Evolutionary conservation across 2,113 vertebrate species (phyloP), one percentile per base, ranked within the genome.

Genomic region (Okapia johnstoni): DNA sequence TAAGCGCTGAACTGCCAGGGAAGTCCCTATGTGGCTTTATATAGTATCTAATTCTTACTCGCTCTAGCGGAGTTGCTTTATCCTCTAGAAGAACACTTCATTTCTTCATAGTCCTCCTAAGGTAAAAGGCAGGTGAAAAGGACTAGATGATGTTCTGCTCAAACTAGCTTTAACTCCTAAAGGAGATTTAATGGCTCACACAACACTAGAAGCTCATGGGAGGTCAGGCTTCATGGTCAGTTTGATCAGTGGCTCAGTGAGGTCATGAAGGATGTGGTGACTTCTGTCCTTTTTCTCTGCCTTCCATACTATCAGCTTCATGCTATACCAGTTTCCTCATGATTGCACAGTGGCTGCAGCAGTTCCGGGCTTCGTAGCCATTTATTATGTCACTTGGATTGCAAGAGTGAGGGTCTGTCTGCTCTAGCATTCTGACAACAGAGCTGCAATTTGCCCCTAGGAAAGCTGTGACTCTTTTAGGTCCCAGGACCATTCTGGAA

Each of bases 351-450:
- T 55, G n/a, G 13, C 76, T 93, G 25, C 21, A 30, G 26, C 7
- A 43, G 14, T 23, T 48, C n/a, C 30, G 33, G 43, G 7, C 13
- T 85, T 52, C 43, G 11, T 13, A 85, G 5, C 19, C 19, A 25
- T 12, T 16, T 15, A 30, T 6, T 16, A 33, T 0, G 46, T 1
- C 7, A 4, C 19, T 57, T 66, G 46, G n/a, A 48, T 3, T 36
- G 2, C 48, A 16, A 83, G 16, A 76, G 14, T 46, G 21, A 76
- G 2, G 3, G 8, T 40, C 6, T 58, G 3, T 46, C 11, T 58
- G 43, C 8, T 48, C 25, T 54, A 30, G 9, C 17, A 28, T 50
- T 79, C 21, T 66, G 10, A 73, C 4, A 23, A 21, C 26, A 54
- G 60, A 8, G 1, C 15, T 19, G n/a, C 2, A 0, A 77, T 58